phyloP scores from a whole-genome alignment of 1,140 invertebrate species.

The Heliconius melpomene region DNA sequence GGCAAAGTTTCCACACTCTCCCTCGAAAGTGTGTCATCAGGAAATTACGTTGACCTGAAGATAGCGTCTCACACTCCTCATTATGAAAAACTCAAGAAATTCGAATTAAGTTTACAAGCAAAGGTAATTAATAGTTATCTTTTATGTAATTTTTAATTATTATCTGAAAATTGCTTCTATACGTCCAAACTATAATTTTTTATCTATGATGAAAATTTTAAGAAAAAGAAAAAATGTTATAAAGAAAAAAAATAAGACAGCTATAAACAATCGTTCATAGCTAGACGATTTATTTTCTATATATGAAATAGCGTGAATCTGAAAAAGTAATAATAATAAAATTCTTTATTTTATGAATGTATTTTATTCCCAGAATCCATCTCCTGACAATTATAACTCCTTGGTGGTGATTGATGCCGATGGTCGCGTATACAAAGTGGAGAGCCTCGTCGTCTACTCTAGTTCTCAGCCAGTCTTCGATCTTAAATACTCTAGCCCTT shows the following conservation, averaged over 20 bases:
- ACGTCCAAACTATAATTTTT: neutral
- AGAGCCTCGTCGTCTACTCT: constrained; percentile 73
- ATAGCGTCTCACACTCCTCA: constrained; percentile 77
- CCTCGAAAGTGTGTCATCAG: constrained; percentile 56
- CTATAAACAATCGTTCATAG: too few relatives aligned
- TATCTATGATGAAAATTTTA: constrained; percentile 3
- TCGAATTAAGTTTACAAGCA: constrained; percentile 80
- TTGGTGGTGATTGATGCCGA: constrained; percentile 74
- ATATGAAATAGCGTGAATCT: too few relatives aligned
- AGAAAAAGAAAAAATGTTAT: neutral
- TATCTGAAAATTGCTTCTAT: too few relatives aligned
- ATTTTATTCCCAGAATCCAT: constrained; percentile 58
- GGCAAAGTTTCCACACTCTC: constrained; percentile 78
- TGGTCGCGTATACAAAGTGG: constrained; percentile 78
- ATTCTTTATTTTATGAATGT: neutral
- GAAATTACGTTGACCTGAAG: constrained; percentile 69
- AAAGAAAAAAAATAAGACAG: too few relatives aligned
- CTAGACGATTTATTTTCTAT: too few relatives aligned
- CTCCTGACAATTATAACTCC: constrained; percentile 75
- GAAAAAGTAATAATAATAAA: too few relatives aligned
- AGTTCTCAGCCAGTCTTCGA: constrained; percentile 70
- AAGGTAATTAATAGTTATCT: constrained; percentile 68
- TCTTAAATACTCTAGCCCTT: constrained; percentile 70
- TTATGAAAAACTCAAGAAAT: constrained; percentile 80
- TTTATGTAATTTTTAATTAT: neutral